Percentiles rank a stretch among this genome's conserved stretches.
phyloP scores from a whole-genome alignment of 92 coral and sea anemone species.

The Scolanthus callimorphus region DNA sequence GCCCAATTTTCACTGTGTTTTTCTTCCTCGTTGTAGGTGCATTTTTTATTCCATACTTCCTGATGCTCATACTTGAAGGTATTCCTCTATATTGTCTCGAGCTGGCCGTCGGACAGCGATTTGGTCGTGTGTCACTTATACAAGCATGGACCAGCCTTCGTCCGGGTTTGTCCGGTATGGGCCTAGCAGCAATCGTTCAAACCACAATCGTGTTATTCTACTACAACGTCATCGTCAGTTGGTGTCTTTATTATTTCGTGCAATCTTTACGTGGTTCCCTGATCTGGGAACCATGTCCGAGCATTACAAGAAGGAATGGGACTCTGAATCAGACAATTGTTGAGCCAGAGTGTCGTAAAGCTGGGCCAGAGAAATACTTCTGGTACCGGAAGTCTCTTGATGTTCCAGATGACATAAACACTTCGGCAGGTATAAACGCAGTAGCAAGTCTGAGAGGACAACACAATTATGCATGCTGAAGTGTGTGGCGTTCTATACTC shows the following conservation, averaged over 20 bases:
- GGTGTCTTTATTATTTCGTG: conserved; percentile 84
- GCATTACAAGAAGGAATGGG: conserved; percentile 1
- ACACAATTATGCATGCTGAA: no score
- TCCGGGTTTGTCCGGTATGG: conserved; percentile 78
- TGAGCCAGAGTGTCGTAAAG: conserved; percentile 58
- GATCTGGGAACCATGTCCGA: conserved; percentile 73
- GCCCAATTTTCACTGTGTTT: no score
- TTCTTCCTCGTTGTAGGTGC: conserved; percentile 43
- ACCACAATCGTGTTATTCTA: conserved; percentile 55
- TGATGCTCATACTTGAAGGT: conserved; percentile 87
- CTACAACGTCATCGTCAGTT: conserved; percentile 79
- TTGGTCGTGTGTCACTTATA: conserved; percentile 55
- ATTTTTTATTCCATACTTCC: conserved; percentile 78
- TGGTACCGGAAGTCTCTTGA: conserved; percentile 85
- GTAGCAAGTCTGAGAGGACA: no score
- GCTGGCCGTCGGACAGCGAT: conserved; percentile 88
- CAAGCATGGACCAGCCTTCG: conserved; percentile 71
- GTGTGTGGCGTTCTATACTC: no score
- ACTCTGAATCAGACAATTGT: conserved; percentile 27
- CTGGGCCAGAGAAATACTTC: conserved; percentile 77
- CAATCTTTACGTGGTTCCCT: conserved; percentile 68
- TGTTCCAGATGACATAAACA: conserved; percentile 60
- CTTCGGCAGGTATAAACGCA: conserved; percentile 49
- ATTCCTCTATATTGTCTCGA: conserved; percentile 93
- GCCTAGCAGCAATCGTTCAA: conserved; percentile 62